These are phyloP conservation scores for Poeciliopsis presidionis DNA, from an alignment of 2,797 vertebrate species.

Conservation along the genomic window DNA sequence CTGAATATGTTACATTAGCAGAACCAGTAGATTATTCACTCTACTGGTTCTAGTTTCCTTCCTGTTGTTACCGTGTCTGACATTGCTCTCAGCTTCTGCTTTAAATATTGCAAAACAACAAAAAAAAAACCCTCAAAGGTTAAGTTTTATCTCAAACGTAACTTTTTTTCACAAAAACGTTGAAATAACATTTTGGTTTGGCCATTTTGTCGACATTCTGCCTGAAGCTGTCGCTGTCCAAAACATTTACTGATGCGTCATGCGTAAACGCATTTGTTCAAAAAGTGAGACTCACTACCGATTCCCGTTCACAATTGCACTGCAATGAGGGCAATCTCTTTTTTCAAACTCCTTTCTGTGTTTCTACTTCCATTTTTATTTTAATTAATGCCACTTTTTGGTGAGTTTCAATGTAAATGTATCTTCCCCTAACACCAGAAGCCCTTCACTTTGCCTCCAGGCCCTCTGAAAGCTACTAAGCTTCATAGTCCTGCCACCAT, in stretches of 20 bases:
- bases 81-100: background rate
- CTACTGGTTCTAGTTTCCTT: background rate
- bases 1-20: background rate
- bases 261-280: background rate
- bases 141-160: background rate
- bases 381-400: slow-evolving; percentile 48
- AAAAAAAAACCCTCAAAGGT: background rate
- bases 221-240: background rate
- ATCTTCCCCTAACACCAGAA: slow-evolving; percentile 48
- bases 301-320: background rate
- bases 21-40: background rate
- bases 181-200: no score
- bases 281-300: background rate
- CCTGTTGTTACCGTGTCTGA: background rate
- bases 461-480: slow-evolving; percentile 55
- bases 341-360: slow-evolving; percentile 42
- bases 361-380: slow-evolving; percentile 28
- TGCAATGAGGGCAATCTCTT: slow-evolving; percentile 47
- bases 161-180: background rate
- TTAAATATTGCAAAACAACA: background rate
- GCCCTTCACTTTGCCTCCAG: slow-evolving; percentile 33
- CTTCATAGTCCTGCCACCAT: slow-evolving; percentile 41
- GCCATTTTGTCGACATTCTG: no score
- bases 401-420: slow-evolving; percentile 48
- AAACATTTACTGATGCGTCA: background rate